A percentile compares a stretch with the other conserved stretches of the same genome.
Evolutionary conservation across 2,113 vertebrate species (phyloP).

Genomic region (Gorsachius goisagi): DNA sequence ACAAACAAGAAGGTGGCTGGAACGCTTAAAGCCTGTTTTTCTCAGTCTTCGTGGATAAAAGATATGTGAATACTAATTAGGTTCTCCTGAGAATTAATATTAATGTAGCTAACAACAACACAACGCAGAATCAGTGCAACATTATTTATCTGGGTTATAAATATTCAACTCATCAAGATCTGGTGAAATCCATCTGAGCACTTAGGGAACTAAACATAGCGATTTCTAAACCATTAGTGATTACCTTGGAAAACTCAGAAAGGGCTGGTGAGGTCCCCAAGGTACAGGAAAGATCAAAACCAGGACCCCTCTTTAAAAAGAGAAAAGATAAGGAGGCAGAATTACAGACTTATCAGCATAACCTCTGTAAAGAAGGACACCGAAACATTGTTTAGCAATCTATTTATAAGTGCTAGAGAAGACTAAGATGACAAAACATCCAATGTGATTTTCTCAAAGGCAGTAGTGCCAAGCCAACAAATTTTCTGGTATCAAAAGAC

Average conservation of each 20-base stretch:
- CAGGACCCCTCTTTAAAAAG: not conserved
- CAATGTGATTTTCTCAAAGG: not conserved
- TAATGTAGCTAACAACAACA: not conserved
- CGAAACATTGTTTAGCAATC: not conserved
- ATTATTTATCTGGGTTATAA: not conserved
- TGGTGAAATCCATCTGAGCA: not conserved
- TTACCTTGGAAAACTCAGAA: not conserved
- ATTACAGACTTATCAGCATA: not conserved
- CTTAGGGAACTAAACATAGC: not conserved
- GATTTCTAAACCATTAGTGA: not conserved
- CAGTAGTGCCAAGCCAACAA: not conserved
- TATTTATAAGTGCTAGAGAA: not conserved
- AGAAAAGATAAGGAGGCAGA: not conserved
- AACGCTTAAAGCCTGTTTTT: not conserved
- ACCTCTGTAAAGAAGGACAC: not conserved
- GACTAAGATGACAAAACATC: not conserved
- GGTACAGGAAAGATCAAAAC: not conserved
- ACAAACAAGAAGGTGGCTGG: not conserved
- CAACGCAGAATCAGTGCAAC: not conserved
- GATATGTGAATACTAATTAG: not conserved
- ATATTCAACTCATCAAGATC: not conserved
- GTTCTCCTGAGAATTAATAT: not conserved
- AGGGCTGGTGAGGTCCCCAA: not conserved
- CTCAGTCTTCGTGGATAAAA: not conserved
- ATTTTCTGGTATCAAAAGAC: not conserved